Base-by-base conservation (phyloP, 2,113 vertebrate species). In the Sebastes fasciatus region DNA sequence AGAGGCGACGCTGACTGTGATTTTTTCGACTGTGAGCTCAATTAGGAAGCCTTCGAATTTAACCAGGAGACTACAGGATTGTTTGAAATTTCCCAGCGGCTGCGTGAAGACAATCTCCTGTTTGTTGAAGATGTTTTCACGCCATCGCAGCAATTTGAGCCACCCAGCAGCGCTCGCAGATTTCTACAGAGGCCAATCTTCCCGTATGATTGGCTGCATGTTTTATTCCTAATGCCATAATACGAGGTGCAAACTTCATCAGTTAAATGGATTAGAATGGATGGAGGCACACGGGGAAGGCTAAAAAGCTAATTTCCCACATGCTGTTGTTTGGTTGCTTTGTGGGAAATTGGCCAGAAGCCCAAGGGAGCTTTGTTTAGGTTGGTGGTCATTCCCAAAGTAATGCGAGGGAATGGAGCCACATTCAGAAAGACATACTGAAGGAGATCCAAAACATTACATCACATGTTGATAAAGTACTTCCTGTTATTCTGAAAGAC, bases 381-480 rank as follows among this genome's bases (percentile, higher is more conserved):
- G 52, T 40, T 17, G 58, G 34, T 58, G 71, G 71, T 70, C 64
- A n/a, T 66, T 65, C 52, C 68, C 52, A 61, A 65, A 62, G 70
- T 61, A 51, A 62, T 67, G 26, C n/a, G 60, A 49, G 46, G 43
- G 52, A 65, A 51, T 6, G 48, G 14, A 70, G 78, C 67, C 64
- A 26, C 17, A n/a, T 46, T 51, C 34, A 14, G 16, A 21, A 16
- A 49, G 54, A 82, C 48, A 23, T 19, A 34, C 1, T 73, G 26
- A 19, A 65, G 13, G 40, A 62, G 49, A 67, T n/a, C 13, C 61
- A 77, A 69, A 71, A n/a, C 68, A 84, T 84, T 76, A 64, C 75
- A 17, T 82, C 61, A 64, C 49, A 34, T 72, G 61, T 62, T 80
- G 69, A 77, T 68, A 40, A 74, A 77, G 43, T 12, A 13, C 60